Evolutionary conservation across 2,797 vertebrate genomes (phyloP).

Genomic region (Heliangelus exortis): DNA sequence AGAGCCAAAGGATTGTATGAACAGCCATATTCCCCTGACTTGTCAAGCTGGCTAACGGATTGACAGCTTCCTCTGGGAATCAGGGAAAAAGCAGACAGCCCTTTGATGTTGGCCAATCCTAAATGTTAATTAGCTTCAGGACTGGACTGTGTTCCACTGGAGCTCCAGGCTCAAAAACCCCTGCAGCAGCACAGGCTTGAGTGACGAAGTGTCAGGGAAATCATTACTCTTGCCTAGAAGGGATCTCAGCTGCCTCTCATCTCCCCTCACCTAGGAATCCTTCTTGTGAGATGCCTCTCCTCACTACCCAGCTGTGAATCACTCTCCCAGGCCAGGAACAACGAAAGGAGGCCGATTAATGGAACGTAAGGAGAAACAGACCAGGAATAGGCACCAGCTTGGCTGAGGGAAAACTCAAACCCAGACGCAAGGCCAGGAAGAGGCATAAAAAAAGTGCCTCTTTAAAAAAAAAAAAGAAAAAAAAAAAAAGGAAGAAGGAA

Average conservation of each 20-base stretch:
- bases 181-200: not conserved
- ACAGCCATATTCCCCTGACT: conserved; percentile 79
- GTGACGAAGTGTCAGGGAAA: not conserved
- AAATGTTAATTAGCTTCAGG: conserved; percentile 40
- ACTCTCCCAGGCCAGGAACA: conserved; percentile 55
- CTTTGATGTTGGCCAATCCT: conserved; percentile 64
- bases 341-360: not conserved
- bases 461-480: fast-evolving
- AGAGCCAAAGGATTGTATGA: conserved; percentile 80
- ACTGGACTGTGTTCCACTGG: conserved; percentile 33
- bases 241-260: conserved; percentile 19
- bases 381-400: conserved; percentile 39
- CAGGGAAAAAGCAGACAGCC: conserved; percentile 51
- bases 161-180: conserved; percentile 18
- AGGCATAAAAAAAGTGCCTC: conserved; percentile 45
- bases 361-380: conserved; percentile 30
- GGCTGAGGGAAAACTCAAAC: conserved; percentile 55
- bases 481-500: not conserved
- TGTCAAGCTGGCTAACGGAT: conserved; percentile 75
- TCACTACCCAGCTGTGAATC: conserved; percentile 21
- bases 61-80: conserved; percentile 66
- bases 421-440: conserved; percentile 42
- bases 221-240: not conserved
- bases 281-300: not conserved
- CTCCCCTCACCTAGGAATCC: not conserved